A percentile compares a stretch with the other conserved stretches of the same genome.
Evolutionary conservation across 2,113 vertebrate genomes (phyloP).

Genomic region (Paramormyrops kingsleyae): DNA sequence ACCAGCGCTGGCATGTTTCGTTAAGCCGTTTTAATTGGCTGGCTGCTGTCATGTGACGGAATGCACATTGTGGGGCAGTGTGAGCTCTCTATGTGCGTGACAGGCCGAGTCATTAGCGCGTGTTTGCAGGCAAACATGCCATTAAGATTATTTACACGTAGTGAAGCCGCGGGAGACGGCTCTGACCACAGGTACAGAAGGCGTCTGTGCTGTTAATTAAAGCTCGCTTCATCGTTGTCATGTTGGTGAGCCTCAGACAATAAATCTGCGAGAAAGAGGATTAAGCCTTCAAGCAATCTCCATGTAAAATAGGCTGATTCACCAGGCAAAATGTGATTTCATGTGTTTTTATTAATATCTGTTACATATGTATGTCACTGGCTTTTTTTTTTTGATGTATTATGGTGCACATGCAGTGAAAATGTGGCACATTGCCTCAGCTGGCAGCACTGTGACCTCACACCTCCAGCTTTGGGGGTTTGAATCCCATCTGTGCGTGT

Average conservation of each 20-base stretch:
- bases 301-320: not conserved
- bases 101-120: slow-evolving; percentile 4
- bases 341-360: not conserved
- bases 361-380: not conserved
- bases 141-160: not conserved
- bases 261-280: not conserved
- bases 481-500: not conserved
- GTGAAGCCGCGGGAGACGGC: not conserved
- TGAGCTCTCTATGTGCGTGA: not conserved
- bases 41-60: not conserved
- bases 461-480: not conserved
- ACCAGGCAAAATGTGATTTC: not conserved
- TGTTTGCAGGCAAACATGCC: not conserved
- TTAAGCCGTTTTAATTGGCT: not conserved
- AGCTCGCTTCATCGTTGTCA: not conserved
- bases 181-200: slow-evolving; percentile 9
- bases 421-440: not conserved
- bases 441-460: not conserved
- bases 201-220: not conserved
- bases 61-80: not conserved
- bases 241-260: not conserved
- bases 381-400: not conserved
- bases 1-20: not conserved
- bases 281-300: not conserved
- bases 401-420: not conserved